A percentile compares a stretch with the other conserved stretches of the same genome.
Evolutionary conservation across 2,113 vertebrate genomes (phyloP).

Genomic region (Oncorhynchus tshawytscha): DNA sequence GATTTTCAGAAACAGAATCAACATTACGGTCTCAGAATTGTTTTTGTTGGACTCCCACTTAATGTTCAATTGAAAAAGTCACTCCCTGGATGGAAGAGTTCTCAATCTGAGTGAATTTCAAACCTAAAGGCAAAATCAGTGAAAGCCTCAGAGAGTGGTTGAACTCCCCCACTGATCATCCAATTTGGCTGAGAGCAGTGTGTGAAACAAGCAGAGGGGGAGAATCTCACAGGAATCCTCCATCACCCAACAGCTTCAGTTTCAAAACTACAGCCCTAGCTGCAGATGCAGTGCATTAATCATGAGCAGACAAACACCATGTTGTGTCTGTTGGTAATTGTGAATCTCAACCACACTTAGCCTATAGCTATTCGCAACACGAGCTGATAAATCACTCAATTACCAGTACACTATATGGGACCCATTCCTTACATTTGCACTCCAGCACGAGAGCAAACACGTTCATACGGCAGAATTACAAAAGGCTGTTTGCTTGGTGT

Average conservation of each 20-base stretch:
- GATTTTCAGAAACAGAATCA: slow-evolving; percentile 33
- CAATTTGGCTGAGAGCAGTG: slow-evolving; percentile 67
- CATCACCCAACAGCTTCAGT: slow-evolving; percentile 48
- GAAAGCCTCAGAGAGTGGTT: slow-evolving; percentile 56
- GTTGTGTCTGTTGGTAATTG: slow-evolving; percentile 73
- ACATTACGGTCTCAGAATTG: slow-evolving; percentile 17
- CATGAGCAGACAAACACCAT: slow-evolving; percentile 70
- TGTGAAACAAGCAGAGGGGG: slow-evolving; percentile 20
- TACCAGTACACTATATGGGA: slow-evolving; percentile 61
- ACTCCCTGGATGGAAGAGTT: slow-evolving; percentile 50
- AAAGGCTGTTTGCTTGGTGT: slow-evolving; percentile 60
- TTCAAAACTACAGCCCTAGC: slow-evolving; percentile 28
- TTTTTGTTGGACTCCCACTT: slow-evolving; percentile 25
- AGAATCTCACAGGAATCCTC: slow-evolving; percentile 57
- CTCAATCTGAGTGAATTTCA: slow-evolving; percentile 59
- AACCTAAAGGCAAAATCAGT: slow-evolving; percentile 68
- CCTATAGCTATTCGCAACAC: slow-evolving; percentile 67
- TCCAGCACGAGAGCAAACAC: slow-evolving; percentile 47
- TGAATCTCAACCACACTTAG: slow-evolving; percentile 69
- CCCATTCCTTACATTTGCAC: slow-evolving; percentile 37
- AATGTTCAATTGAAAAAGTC: slow-evolving; percentile 56
- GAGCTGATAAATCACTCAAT: slow-evolving; percentile 71
- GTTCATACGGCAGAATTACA: slow-evolving; percentile 59
- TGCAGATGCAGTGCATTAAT: slow-evolving; percentile 68
- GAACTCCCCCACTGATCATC: slow-evolving; percentile 70